Evolutionary conservation across 2,797 vertebrate genomes (phyloP).

Genomic region (Cichlasoma orientale): DNA sequence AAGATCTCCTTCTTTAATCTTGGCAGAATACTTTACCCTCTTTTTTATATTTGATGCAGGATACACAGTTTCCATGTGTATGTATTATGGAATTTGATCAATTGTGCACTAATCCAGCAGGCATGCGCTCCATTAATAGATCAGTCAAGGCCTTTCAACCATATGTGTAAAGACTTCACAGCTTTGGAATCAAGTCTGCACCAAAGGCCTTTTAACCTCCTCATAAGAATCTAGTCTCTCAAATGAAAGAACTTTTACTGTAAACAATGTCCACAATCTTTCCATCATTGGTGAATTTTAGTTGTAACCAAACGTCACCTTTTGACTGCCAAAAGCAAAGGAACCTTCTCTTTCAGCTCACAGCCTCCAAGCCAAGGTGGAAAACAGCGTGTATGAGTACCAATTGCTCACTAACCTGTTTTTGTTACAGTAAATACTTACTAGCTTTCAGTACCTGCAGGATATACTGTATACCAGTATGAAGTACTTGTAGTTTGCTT

Average conservation of each 20-base stretch:
- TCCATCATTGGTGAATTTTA: too few species aligned
- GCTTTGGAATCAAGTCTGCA: neutral
- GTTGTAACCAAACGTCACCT: too few species aligned
- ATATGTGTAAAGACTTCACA: neutral
- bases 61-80: neutral
- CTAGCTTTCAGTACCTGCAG: neutral
- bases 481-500: neutral
- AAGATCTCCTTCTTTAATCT: conserved; percentile 7
- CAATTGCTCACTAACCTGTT: neutral
- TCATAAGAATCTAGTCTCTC: too few species aligned
- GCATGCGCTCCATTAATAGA: conserved; percentile 39
- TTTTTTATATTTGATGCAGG: neutral
- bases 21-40: conserved; percentile 12
- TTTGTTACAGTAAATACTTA: too few species aligned
- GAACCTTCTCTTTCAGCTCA: neutral
- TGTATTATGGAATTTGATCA: conserved; percentile 13
- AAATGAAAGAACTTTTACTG: too few species aligned
- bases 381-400: neutral
- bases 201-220: too few species aligned
- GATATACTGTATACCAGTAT: neutral
- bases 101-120: conserved; percentile 38
- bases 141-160: conserved; percentile 7
- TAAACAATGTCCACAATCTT: too few species aligned
- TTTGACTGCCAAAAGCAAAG: too few species aligned
- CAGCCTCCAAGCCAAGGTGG: neutral